A percentile compares a stretch with the other conserved stretches of the same genome.
Evolutionary conservation across 2,113 vertebrate species (phyloP).

Genomic region (Gopherus flavomarginatus): DNA sequence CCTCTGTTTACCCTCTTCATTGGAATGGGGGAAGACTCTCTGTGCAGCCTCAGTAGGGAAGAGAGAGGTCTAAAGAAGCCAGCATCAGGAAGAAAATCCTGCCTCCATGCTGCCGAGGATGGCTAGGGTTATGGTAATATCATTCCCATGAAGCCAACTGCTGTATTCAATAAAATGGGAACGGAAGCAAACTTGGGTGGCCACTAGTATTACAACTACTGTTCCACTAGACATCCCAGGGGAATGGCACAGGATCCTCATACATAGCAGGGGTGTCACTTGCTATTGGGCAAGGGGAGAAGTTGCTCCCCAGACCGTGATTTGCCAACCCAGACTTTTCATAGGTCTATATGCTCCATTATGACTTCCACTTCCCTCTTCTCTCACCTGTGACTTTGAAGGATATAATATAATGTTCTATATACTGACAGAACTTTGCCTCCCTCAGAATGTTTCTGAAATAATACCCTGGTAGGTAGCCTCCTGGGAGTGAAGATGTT

Average conservation of each 20-base stretch:
- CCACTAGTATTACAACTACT: background rate
- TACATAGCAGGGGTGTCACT: background rate
- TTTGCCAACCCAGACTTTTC: background rate
- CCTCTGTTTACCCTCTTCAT: background rate
- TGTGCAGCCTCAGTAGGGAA: background rate
- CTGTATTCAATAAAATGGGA: background rate
- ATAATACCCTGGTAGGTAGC: background rate
- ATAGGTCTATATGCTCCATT: background rate
- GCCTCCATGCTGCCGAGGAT: background rate
- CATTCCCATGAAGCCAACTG: background rate
- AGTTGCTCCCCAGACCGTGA: background rate
- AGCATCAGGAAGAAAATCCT: background rate
- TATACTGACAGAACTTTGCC: background rate
- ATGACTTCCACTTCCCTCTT: background rate
- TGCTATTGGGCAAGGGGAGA: background rate
- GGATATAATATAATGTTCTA: background rate
- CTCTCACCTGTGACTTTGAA: background rate
- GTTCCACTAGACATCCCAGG: background rate
- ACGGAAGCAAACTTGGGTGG: background rate
- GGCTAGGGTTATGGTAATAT: background rate
- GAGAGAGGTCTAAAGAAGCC: background rate
- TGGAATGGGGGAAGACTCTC: background rate
- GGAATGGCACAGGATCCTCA: background rate
- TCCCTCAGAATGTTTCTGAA: background rate
- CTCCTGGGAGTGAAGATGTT: background rate